These are phyloP conservation scores for Vanessa cardui DNA, from an alignment of 2,888 invertebrate species.

Conservation along the genomic window DNA sequence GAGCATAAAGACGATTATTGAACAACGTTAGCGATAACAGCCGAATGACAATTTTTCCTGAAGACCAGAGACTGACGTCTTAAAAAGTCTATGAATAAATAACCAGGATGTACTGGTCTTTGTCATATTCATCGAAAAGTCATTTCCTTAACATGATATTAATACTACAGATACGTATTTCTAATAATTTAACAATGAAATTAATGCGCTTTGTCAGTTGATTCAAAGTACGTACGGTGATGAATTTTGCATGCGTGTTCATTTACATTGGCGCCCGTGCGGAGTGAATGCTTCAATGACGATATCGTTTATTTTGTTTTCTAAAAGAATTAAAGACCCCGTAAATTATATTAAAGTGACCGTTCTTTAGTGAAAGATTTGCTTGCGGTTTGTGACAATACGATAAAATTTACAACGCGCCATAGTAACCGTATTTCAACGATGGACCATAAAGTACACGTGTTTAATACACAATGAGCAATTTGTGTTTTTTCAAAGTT, in stretches of 20 bases:
- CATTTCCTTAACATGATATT: constrained; percentile 22
- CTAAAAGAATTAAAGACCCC: constrained; percentile 56
- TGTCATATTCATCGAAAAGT: constrained; percentile 39
- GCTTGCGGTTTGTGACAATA: constrained; percentile 51
- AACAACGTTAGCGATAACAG: neutral
- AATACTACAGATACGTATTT: constrained; percentile 9
- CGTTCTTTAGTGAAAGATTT: constrained; percentile 59
- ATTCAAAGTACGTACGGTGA: constrained; percentile 49
- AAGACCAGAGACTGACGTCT: constrained; percentile 26
- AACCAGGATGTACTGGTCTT: constrained; percentile 35
- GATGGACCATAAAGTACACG: constrained; percentile 31
- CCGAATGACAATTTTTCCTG: constrained; percentile 30
- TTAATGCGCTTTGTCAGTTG: constrained; percentile 47
- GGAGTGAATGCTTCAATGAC: constrained; percentile 60
- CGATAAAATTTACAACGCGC: constrained; percentile 49
- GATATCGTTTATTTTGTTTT: constrained; percentile 51
- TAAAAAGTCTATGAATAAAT: constrained; percentile 29
- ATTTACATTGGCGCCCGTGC: constrained; percentile 52
- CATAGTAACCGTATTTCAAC: constrained; percentile 26
- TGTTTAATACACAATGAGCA: constrained; percentile 27
- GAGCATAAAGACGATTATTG: constrained; percentile 22
- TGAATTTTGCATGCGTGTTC: constrained; percentile 52
- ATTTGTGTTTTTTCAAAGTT: constrained; percentile 22
- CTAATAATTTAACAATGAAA: constrained; percentile 46
- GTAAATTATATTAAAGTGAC: constrained; percentile 69